phyloP scores from a whole-genome alignment of 1,140 invertebrate genomes.

The Tetragonula clypearis region DNA sequence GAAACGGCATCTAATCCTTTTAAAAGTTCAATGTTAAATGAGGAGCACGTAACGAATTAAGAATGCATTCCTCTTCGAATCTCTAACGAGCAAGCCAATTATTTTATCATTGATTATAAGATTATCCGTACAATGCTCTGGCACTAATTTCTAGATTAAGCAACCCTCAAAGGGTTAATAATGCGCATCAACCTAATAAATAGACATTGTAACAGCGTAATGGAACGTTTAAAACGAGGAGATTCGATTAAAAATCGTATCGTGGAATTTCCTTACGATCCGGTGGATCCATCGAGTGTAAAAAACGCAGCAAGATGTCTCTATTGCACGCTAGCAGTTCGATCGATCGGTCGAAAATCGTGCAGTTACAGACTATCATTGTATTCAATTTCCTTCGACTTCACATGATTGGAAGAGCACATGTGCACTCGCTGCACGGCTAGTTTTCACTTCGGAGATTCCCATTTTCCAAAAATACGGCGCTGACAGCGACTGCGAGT shows the following conservation, averaged over 20 bases:
- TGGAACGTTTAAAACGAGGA: neutral
- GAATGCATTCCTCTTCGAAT: no score
- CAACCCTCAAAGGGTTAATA: no score
- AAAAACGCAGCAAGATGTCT: slow-evolving; percentile 1
- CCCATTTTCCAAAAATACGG: neutral
- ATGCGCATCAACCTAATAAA: no score
- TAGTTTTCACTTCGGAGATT: neutral
- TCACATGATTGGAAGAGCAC: neutral
- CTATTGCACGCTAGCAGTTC: neutral
- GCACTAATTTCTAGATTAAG: no score
- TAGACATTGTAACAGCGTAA: no score
- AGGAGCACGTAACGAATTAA: no score
- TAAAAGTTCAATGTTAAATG: no score
- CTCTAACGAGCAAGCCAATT: no score
- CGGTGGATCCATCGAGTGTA: neutral
- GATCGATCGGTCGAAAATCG: slow-evolving; percentile 23
- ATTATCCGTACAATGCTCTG: no score
- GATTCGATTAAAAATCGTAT: neutral
- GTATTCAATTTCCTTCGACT: neutral
- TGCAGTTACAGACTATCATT: neutral
- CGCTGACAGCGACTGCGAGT: neutral
- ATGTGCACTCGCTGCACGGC: neutral
- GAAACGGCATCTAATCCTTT: no score
- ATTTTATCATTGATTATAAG: no score
- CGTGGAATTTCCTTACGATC: neutral